Evolutionary conservation across 2,888 invertebrate species (phyloP).

Genomic region (Sisyra nigra): DNA sequence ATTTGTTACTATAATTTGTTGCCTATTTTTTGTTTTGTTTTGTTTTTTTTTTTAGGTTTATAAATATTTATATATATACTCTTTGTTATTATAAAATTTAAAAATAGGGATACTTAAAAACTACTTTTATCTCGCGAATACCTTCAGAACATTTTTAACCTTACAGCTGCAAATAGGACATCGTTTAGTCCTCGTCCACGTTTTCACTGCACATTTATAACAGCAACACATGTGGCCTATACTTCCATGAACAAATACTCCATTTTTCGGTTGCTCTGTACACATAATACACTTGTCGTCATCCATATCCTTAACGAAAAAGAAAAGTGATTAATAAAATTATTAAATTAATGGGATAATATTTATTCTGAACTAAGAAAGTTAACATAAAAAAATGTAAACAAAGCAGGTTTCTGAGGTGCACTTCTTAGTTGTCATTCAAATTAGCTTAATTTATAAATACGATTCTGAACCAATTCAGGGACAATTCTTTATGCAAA

Average conservation of each 20-base stretch:
- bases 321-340: neutral
- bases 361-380: neutral
- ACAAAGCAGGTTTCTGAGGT: neutral
- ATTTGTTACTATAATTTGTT: no score
- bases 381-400: neutral
- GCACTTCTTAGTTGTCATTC: no score
- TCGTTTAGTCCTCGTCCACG: conserved; percentile 42
- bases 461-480: no score
- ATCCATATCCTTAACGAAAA: conserved; percentile 1
- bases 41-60: no score
- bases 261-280: conserved; percentile 42
- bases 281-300: conserved; percentile 40
- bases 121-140: conserved; percentile 19
- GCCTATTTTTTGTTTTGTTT: no score
- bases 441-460: no score
- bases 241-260: conserved; percentile 49
- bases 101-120: no score
- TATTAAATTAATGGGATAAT: neutral
- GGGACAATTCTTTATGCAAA: no score
- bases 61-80: no score
- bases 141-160: conserved; percentile 46
- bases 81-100: no score
- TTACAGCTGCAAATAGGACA: conserved; percentile 55
- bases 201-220: conserved; percentile 49
- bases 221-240: conserved; percentile 54